Conservation (phyloP, 37 sponge, comb jelly and placozoan species). For the Chondrilla cf. caribensis region DNA sequence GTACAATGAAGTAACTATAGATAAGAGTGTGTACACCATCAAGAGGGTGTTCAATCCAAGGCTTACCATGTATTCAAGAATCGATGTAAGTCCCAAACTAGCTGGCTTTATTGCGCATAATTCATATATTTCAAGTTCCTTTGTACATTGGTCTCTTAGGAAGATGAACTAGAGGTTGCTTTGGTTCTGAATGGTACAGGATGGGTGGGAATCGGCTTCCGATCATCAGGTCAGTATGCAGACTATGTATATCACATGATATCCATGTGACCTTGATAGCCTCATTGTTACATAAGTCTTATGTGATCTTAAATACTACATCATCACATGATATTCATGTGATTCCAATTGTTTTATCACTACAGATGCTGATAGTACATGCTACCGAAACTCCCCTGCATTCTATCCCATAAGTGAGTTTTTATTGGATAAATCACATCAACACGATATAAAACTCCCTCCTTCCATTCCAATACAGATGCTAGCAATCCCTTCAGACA, state of each 20-base stretch:
- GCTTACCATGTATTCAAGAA: constrained; percentile 36
- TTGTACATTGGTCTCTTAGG: neutral
- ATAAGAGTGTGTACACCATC: constrained; percentile 33
- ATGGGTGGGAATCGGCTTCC: constrained; percentile 50
- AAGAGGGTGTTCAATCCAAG: constrained; percentile 15
- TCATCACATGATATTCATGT: neutral
- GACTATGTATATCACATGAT: neutral
- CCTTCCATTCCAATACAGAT: too few relatives aligned
- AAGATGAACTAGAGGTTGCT: constrained; percentile 55
- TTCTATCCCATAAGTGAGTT: constrained; percentile 5
- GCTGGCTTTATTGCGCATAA: too few relatives aligned
- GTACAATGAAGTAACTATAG: neutral
- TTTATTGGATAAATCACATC: too few relatives aligned
- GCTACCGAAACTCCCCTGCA: neutral
- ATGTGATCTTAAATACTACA: neutral
- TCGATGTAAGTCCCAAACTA: constrained; percentile 17
- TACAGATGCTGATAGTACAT: neutral
- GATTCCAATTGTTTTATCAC: neutral
- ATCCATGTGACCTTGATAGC: neutral
- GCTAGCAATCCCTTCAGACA: neutral
- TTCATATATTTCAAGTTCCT: neutral
- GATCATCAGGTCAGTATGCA: constrained; percentile 16
- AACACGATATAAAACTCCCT: too few relatives aligned
- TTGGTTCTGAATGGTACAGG: constrained; percentile 41
- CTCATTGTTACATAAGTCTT: neutral